Base-by-base conservation (phyloP, 1,140 invertebrate species). In the Drosophila sechellia region DNA sequence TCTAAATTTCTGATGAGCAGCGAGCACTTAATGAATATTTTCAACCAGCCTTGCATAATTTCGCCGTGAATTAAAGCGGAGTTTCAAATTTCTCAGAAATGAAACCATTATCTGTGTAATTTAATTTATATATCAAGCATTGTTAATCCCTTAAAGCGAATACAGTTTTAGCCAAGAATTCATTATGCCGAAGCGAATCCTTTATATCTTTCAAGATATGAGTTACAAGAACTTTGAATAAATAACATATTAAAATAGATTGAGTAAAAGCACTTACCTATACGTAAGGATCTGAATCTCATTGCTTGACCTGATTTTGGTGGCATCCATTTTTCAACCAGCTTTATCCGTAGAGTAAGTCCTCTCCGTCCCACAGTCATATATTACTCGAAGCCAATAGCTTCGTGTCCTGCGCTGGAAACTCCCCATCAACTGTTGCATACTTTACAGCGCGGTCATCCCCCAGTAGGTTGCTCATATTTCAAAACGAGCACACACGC, bases 1-100 rank as follows among this genome's bases (percentile, higher is more conserved):
- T 85, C 77, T 84, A 84, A 85, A 84, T 79, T 77, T 84, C 71
- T 84, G 80, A 84, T 84, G 80, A 84, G 80, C 71, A 76, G 49
- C 50, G 37, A 39, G 48, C 60, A 73, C 17, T 66, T 79, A 77
- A 84, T 84, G 81, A 84, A 84, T 85, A 79, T 73, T 79, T 66
- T 72, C 45, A 37, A 40, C 40, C 12, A 50, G 48, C 50, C 66
- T 72, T 63, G 35, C 54, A 63, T 57, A 76, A 71, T 83, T 76
- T 83, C 55, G 50, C 52, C n/a, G 76, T 77, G 63, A 66, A 84
- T 77, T 27, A 43, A 11, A 46, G 20, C 20, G 6, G 15, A 25
- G 31, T 6, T 13, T 43, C 13, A 10, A 17, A 42, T 2, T 15
- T 8, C 20, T 5, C 2, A 45, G 20, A 13, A 20, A 3, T n/a